phyloP scores from a whole-genome alignment of 1,140 invertebrate species.

The Drosophila punjabiensis region DNA sequence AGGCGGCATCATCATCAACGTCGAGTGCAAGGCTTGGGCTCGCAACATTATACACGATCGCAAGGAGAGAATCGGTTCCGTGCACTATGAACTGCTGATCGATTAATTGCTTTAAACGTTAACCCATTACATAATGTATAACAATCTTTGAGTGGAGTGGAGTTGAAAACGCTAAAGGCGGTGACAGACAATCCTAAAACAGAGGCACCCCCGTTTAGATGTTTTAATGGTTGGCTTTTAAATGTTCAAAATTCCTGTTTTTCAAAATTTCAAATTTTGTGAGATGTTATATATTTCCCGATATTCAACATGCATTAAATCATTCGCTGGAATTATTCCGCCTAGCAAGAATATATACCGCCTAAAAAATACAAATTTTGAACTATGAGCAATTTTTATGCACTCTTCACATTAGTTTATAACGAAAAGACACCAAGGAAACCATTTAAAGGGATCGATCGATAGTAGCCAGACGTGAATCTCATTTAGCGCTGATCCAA shows the following conservation, averaged over 20 bases:
- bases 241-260: slow-evolving; percentile 6
- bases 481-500: slow-evolving; percentile 59
- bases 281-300: background rate
- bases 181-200: slow-evolving; percentile 33
- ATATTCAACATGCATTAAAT: slow-evolving; percentile 9
- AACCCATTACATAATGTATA: slow-evolving; percentile 19
- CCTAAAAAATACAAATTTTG: slow-evolving; percentile 52
- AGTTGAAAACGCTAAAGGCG: background rate
- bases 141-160: slow-evolving; percentile 7
- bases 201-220: slow-evolving; percentile 8
- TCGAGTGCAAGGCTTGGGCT: slow-evolving; percentile 96
- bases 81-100: slow-evolving; percentile 95
- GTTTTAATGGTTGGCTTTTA: background rate
- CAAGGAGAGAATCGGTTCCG: slow-evolving; percentile 92
- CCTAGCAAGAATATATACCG: slow-evolving; percentile 36
- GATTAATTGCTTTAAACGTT: slow-evolving; percentile 88
- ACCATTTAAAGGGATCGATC: slow-evolving; percentile 26
- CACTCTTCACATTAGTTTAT: slow-evolving; percentile 46
- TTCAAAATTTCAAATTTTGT: background rate
- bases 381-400: slow-evolving; percentile 63
- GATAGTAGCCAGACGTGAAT: slow-evolving; percentile 62
- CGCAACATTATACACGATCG: slow-evolving; percentile 93
- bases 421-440: slow-evolving; percentile 38
- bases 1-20: slow-evolving; percentile 94
- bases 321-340: slow-evolving; percentile 3